A percentile compares a stretch with the other conserved stretches of the same genome.
phyloP scores from a whole-genome alignment of 2,888 invertebrate species.

The Mythimna albipuncta region DNA sequence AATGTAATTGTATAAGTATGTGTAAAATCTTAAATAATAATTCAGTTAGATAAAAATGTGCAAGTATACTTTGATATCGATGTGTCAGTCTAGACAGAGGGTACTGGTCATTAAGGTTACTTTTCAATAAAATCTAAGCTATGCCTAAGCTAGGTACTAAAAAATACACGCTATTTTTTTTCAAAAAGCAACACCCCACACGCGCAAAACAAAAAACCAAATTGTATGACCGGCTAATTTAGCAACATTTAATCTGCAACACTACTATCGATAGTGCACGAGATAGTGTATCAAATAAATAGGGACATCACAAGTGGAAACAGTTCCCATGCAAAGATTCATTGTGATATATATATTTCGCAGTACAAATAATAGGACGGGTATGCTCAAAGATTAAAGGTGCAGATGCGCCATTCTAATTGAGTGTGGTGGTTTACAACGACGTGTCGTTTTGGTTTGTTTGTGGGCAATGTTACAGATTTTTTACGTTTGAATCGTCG shows the following conservation, averaged over 20 bases:
- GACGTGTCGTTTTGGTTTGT: not conserved
- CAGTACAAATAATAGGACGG: conserved; percentile 60
- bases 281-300: conserved; percentile 61
- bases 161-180: not conserved
- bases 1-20: too few species aligned
- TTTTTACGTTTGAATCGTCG: not conserved
- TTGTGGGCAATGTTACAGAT: not conserved
- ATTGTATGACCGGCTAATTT: conserved; percentile 40
- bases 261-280: conserved; percentile 47
- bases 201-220: conserved; percentile 26
- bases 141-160: not conserved
- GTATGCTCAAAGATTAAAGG: conserved; percentile 25
- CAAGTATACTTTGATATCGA: too few species aligned
- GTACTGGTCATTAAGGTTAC: too few species aligned
- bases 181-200: conserved; percentile 1
- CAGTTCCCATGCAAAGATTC: conserved; percentile 72
- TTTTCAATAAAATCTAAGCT: too few species aligned
- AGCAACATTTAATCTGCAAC: conserved; percentile 54
- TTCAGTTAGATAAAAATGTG: too few species aligned
- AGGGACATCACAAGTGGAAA: conserved; percentile 47
- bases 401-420: conserved; percentile 1
- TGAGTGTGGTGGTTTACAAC: not conserved
- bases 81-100: too few species aligned
- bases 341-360: conserved; percentile 68
- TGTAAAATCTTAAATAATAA: too few species aligned